phyloP scores from a whole-genome alignment of 2,888 invertebrate genomes.

The Tetragonisca angustula region DNA sequence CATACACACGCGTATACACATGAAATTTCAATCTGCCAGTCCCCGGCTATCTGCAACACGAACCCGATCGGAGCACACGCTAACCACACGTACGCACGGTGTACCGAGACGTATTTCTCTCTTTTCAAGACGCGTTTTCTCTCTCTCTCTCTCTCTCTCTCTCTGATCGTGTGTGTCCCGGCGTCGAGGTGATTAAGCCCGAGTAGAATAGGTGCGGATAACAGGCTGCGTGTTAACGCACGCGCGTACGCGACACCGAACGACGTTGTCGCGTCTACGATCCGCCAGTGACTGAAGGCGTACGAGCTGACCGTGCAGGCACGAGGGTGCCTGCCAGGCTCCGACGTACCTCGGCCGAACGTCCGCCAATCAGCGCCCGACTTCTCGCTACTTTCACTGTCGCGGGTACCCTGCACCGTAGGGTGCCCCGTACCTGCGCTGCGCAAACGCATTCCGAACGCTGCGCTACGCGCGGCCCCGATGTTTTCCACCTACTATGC shows the following conservation, averaged over 20 bases:
- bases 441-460: conserved; percentile 44
- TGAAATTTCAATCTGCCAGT: background rate
- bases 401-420: conserved; percentile 68
- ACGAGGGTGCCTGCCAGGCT: conserved; percentile 64
- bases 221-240: conserved; percentile 16
- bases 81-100: background rate
- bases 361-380: conserved; percentile 53
- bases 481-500: conserved; percentile 26
- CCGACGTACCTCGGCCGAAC: conserved; percentile 40
- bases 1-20: background rate
- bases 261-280: conserved; percentile 71
- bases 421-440: conserved; percentile 65
- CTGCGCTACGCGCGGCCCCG: background rate
- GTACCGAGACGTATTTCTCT: background rate
- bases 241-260: background rate
- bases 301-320: conserved; percentile 51
- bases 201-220: background rate
- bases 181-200: background rate
- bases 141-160: background rate
- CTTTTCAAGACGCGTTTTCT: background rate
- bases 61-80: background rate
- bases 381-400: conserved; percentile 77
- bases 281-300: conserved; percentile 77
- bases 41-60: background rate
- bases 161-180: no score